Conservation (phyloP, 2,797 vertebrate genomes). For the Halcyon badia region DNA sequence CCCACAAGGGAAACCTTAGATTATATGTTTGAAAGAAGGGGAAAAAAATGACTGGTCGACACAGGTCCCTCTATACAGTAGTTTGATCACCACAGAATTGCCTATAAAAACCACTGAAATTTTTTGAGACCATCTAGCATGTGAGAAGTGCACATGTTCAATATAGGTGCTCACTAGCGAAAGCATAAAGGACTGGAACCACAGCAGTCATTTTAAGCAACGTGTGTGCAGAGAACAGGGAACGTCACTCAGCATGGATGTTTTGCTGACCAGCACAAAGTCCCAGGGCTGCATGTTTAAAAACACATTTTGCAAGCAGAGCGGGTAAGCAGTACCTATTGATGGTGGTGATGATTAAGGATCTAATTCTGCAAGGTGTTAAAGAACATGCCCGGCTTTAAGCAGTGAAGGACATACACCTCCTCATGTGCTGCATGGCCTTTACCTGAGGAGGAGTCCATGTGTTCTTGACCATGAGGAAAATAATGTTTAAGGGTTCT, state of each 20-base stretch:
- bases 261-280: conserved; percentile 12
- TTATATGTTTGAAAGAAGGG: neutral
- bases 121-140: conserved; percentile 30
- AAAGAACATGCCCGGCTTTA: neutral
- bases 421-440: neutral
- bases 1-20: conserved; percentile 69
- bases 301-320: neutral
- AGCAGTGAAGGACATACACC: neutral
- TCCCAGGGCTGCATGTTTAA: neutral
- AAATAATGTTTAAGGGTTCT: neutral
- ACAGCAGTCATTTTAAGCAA: neutral
- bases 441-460: neutral
- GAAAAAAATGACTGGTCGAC: neutral
- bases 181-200: neutral
- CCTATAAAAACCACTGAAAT: conserved; percentile 67
- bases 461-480: fast-evolving
- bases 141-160: neutral
- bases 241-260: neutral
- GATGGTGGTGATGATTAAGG: neutral
- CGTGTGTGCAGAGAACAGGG: neutral
- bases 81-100: conserved; percentile 63
- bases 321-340: neutral
- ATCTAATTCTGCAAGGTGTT: neutral
- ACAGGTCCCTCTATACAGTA: conserved; percentile 54
- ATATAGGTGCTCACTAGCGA: conserved; percentile 37